Evolutionary conservation across 1,140 invertebrate genomes (phyloP).

Genomic region (Scaptodrosophila lebanonensis): DNA sequence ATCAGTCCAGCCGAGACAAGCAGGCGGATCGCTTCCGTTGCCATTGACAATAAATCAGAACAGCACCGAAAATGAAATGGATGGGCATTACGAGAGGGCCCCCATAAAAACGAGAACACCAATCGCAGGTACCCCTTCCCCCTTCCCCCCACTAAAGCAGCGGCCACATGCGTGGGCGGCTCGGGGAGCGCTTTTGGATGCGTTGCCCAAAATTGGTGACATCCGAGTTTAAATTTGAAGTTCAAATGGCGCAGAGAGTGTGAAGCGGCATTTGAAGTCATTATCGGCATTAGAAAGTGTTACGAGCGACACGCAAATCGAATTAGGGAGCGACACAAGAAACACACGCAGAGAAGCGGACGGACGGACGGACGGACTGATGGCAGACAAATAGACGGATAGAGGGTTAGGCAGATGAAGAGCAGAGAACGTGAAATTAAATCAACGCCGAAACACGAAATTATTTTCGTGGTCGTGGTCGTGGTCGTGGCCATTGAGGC

Average conservation of each 20-base stretch:
- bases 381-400: too few relatives aligned
- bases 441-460: slow-evolving; percentile 26
- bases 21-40: slow-evolving; percentile 29
- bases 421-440: slow-evolving; percentile 16
- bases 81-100: slow-evolving; percentile 3
- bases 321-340: slow-evolving; percentile 21
- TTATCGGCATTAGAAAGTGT: slow-evolving; percentile 59
- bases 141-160: too few relatives aligned
- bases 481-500: slow-evolving; percentile 2
- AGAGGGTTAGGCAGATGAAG: too few relatives aligned
- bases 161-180: too few relatives aligned
- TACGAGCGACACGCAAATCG: slow-evolving; percentile 43
- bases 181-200: too few relatives aligned
- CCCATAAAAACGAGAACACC: slow-evolving; percentile 1
- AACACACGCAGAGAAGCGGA: slow-evolving; percentile 2
- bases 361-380: too few relatives aligned
- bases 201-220: slow-evolving; percentile 29
- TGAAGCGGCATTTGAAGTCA: slow-evolving; percentile 21
- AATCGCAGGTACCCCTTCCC: too few relatives aligned
- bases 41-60: not conserved
- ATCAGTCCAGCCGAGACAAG: slow-evolving; percentile 10
- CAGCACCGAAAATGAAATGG: not conserved
- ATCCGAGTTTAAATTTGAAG: slow-evolving; percentile 21
- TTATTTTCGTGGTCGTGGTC: slow-evolving; percentile 35
- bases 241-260: slow-evolving; percentile 5